Base-by-base conservation (phyloP, 23 tunicate genomes). In the Ciona savignyi region DNA sequence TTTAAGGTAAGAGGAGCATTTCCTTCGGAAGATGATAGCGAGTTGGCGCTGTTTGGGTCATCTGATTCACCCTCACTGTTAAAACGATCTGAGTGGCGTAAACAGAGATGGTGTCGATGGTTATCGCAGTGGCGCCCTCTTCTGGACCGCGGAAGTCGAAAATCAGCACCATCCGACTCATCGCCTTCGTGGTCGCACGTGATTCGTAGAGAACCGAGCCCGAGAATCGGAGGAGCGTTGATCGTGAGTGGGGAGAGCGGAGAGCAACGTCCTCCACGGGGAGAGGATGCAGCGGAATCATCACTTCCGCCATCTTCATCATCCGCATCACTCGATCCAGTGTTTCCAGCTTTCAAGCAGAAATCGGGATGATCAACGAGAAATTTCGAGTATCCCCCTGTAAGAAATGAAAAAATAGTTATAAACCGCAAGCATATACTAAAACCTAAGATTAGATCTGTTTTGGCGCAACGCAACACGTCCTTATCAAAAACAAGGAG, bases 1-100 rank as follows among this genome's bases (percentile, higher is more conserved):
- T 79, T 74, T 4, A 34, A 70, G 20, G 69, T 35, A 30, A 78
- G 65, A 67, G 68, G 74, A 11, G 76, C 35, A 23, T 51, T 34
- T 28, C 83, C 78, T 35, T 77, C 78, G 42, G 76, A 26, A 0
- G 96, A 75, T 19, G 80, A 75, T 22, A 88, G 28, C 74, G 75
- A 70, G 68, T 27, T 60, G 27, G 83, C 71, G 28, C 80, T 76
- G 85, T 84, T 91, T 21, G 72, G 62, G 65, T 80, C 84, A 25
- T 87, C 95, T n/a, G 95, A 87, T 51, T 87, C 95, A 26, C 87
- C 87, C 62, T 89, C 96, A 77, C 84, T 79, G 71, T 88, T 82
- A 71, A 82, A 82, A 23, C 77, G 81, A 62, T 83, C 77, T 27
- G 33, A 34, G 27, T 75, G 80, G 1, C 81, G 87, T 24, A 63